A percentile compares a stretch with the other conserved stretches of the same genome.
Evolutionary conservation across 1,140 invertebrate genomes (phyloP).

Genomic region (Aphis craccivora): DNA sequence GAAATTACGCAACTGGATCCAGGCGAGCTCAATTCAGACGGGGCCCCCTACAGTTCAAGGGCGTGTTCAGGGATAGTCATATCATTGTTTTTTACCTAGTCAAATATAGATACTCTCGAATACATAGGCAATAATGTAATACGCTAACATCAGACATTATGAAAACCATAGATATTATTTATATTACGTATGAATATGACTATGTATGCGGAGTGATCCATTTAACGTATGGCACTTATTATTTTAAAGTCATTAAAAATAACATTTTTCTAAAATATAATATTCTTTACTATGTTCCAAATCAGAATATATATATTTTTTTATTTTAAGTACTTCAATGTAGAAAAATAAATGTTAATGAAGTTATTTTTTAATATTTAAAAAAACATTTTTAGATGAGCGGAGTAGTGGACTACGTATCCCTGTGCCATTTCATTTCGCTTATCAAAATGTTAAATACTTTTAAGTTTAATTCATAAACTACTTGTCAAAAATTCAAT

Average conservation of each 20-base stretch:
- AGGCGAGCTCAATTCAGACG: neutral
- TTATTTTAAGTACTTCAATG: neutral
- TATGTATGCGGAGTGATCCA: neutral
- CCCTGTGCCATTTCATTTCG: neutral
- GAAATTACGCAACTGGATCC: neutral
- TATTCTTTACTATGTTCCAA: too few species aligned
- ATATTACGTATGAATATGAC: neutral
- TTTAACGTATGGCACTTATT: neutral
- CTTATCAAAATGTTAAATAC: neutral
- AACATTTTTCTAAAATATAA: neutral
- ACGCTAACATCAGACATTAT: neutral
- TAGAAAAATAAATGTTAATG: neutral
- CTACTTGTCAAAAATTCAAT: neutral
- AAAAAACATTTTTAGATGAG: neutral
- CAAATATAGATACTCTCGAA: neutral
- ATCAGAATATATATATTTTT: neutral
- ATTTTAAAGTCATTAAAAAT: neutral
- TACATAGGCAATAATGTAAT: neutral
- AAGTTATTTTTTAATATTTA: neutral
- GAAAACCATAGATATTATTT: neutral
- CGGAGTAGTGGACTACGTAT: neutral
- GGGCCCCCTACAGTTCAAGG: neutral
- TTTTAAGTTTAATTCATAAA: neutral
- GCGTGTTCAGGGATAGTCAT: neutral
- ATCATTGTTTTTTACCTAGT: neutral